Evolutionary conservation across 2,113 vertebrate species (phyloP), one percentile per base, ranked within the genome.

Genomic region (Muntiacus reevesi): DNA sequence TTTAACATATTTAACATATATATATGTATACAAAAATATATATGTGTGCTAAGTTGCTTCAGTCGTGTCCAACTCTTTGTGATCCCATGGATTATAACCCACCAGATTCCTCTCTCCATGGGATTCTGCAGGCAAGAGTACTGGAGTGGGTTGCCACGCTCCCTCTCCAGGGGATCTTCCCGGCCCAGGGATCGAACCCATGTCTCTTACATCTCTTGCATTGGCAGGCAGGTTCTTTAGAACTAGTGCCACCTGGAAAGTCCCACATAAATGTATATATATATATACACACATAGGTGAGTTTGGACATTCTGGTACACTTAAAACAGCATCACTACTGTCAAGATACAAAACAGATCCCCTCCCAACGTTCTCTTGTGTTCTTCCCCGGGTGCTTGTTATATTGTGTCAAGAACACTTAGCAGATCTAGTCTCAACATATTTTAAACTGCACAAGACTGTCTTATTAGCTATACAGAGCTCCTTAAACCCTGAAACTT

Each of bases 171-270:
- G 67, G n/a, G 19, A 23, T 40, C 67, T 71, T 36, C 67, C n/a
- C 5, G 0, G 9, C n/a, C 67, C 67, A 71, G 19, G n/a, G 19
- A 71, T 12, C 0, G 4, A 71, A 71, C 67, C 10, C n/a, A 36
- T 12, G n/a, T 40, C 67, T 71, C 67, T 71, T 71, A 12, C n/a
- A 40, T 71, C 67, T 71, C 67, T 5, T 40, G 67, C 10, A 23
- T 1, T 71, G n/a, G n/a, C n/a, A 71, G n/a, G n/a, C 36, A 23
- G 67, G n/a, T 71, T 71, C 19, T 71, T 71, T 12, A 71, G n/a
- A 40, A 40, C n/a, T 71, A 71, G 67, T 11, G n/a, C 9, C 9
- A n/a, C 64, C n/a, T 36, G 17, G 64, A 19, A 21, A 71, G n/a
- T 2, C n/a, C n/a, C 17, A 36, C n/a, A 67, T 36, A 36, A 5